Evolutionary conservation across 2,888 invertebrate genomes (phyloP), one percentile per base, ranked within the genome.

Genomic region (Trimorus sp.): DNA sequence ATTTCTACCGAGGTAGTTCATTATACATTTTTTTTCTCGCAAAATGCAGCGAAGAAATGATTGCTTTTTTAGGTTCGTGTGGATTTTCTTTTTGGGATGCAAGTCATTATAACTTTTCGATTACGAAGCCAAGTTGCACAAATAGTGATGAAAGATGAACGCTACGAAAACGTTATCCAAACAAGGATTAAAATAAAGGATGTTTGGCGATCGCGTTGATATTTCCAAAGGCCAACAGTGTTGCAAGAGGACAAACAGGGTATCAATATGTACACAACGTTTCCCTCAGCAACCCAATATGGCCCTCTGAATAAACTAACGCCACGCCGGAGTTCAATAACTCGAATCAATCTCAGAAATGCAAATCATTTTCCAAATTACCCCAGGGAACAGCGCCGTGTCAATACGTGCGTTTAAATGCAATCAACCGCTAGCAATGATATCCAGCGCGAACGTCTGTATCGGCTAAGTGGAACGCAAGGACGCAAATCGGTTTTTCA

Each of bases 291-390:
- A 69, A 56, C 45, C 53, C 37, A 63, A 77, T 68, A 51, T 60
- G 48, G 42, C 48, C 38, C 53, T 14, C n/a, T 26, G 58, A 58
- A 45, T 49, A 68, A 75, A 60, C 54, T 60, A 59, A 69, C 45
- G 70, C 58, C 48, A 14, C 62, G 48, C 5, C 37, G 14, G 56
- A 69, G 79, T 80, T 80, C 79, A 75, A 80, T 74, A 75, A 80
- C 79, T 80, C 54, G 36, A 59, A 80, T 70, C 75, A 75, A 70
- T 65, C 70, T 51, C 40, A 14, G 65, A 75, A 80, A 80, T 71
- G 80, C 80, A 80, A 80, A 80, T 80, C 80, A 76, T 38, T 74
- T 63, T 37, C 62, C 63, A 74, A 73, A 79, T 69, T 62, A 74
- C 60, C 59, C 48, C 12, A 15, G 69, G 37, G 51, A 69, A 48